These are phyloP conservation scores for Megalurothrips usitatus DNA, from an alignment of 2,888 invertebrate species.

Conservation along the genomic window DNA sequence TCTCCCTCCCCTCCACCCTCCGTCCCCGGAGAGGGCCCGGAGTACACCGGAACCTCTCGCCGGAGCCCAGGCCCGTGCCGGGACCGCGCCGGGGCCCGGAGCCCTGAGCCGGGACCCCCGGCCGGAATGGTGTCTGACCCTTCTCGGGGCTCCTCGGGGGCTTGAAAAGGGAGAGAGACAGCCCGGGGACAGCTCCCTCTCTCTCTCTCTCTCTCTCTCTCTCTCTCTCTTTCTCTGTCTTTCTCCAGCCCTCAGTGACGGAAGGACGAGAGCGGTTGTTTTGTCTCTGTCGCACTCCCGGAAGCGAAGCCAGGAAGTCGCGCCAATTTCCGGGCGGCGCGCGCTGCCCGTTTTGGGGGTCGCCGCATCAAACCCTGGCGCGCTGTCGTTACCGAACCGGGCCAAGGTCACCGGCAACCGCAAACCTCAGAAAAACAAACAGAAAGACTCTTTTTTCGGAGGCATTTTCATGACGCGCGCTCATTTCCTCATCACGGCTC, in stretches of 20 bases:
- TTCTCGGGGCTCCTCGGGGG: too few relatives aligned
- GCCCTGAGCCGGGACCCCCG: neutral
- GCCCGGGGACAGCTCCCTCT: neutral
- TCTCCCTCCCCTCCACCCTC: neutral
- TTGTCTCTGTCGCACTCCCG: too few relatives aligned
- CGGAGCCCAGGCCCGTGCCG: neutral
- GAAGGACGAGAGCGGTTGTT: neutral
- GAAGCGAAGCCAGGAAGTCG: neutral
- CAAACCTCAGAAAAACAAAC: too few relatives aligned
- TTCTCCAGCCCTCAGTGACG: neutral
- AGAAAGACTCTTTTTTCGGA: too few relatives aligned
- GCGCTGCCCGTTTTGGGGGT: neutral
- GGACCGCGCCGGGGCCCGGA: too few relatives aligned
- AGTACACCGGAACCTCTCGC: neutral
- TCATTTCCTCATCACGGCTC: too few relatives aligned
- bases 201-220: neutral
- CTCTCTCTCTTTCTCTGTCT: neutral
- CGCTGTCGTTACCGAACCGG: too few relatives aligned
- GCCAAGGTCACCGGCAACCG: too few relatives aligned
- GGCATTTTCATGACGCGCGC: too few relatives aligned
- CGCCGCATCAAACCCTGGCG: neutral
- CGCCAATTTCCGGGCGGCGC: neutral
- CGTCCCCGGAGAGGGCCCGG: neutral
- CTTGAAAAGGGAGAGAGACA: neutral
- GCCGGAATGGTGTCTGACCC: neutral